A percentile compares a stretch with the other conserved stretches of the same genome.
phyloP scores from a whole-genome alignment of 92 coral and sea anemone genomes.

The Diadumene lineata region DNA sequence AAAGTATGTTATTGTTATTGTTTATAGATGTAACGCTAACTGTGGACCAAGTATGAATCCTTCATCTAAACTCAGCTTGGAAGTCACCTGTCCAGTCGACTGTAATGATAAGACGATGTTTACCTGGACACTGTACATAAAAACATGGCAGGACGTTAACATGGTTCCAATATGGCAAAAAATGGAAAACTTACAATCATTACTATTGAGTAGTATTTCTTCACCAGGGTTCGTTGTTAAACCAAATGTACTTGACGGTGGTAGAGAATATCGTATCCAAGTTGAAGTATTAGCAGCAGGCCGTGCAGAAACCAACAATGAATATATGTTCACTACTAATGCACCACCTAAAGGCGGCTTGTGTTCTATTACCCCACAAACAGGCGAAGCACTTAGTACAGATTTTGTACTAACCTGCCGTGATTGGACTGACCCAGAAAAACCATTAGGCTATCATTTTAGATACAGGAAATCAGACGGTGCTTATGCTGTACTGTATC shows the following conservation, averaged over 20 bases:
- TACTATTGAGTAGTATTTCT: neutral
- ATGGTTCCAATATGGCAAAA: conserved; percentile 1
- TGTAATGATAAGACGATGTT: conserved; percentile 15
- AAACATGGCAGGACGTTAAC: conserved; percentile 2
- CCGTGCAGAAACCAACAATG: neutral
- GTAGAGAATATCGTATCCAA: conserved; percentile 4
- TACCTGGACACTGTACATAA: conserved; percentile 9
- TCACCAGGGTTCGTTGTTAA: conserved; percentile 26
- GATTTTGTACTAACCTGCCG: conserved; percentile 55
- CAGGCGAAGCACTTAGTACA: conserved; percentile 56
- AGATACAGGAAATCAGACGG: conserved; percentile 44
- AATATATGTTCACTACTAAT: conserved; percentile 45
- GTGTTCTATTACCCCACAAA: conserved; percentile 44
- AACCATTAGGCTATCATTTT: conserved; percentile 62
- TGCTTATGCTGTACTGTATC: conserved; percentile 16
- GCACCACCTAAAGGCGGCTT: conserved; percentile 49
- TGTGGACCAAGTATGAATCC: conserved; percentile 17
- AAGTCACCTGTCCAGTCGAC: conserved; percentile 30
- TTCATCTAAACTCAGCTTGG: conserved; percentile 25
- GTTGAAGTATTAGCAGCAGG: conserved; percentile 20
- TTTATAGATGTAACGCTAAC: conserved; percentile 20
- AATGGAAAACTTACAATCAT: neutral
- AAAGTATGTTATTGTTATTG: no score
- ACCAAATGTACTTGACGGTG: conserved; percentile 13
- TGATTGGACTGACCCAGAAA: conserved; percentile 73